A percentile compares a stretch with the other conserved stretches of the same genome.
These are phyloP conservation scores for Neoitamus cyanurus DNA, from an alignment of 2,888 invertebrate genomes.

Conservation along the genomic window DNA sequence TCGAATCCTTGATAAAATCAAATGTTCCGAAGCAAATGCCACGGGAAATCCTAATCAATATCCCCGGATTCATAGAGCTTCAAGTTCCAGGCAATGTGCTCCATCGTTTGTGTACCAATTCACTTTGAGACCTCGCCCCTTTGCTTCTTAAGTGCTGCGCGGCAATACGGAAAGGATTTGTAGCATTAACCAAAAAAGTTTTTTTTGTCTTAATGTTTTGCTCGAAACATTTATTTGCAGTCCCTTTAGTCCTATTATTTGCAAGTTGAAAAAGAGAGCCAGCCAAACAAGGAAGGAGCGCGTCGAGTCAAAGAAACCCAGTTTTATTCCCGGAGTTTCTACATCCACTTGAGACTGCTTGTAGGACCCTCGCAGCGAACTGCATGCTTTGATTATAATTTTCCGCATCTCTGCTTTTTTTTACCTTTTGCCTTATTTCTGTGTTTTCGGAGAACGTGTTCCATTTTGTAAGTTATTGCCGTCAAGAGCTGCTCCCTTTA, in stretches of 20 bases:
- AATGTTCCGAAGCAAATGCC: not conserved
- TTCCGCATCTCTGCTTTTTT: not conserved
- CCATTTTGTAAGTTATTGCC: not conserved
- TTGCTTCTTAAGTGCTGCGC: not conserved
- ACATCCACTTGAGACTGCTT: conserved; percentile 29
- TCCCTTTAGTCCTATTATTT: not conserved
- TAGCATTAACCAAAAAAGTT: not conserved
- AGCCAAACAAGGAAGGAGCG: not conserved
- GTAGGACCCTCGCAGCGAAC: not conserved
- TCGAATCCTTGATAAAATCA: not conserved
- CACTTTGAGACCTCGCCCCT: not conserved
- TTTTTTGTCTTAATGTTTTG: not conserved
- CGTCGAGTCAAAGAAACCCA: conserved; percentile 21
- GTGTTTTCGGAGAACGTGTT: not conserved
- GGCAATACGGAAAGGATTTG: conserved; percentile 17
- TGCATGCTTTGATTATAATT: conserved; percentile 9
- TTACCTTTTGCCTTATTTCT: not conserved
- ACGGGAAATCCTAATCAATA: not conserved
- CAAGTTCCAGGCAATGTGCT: not conserved
- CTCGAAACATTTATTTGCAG: not conserved
- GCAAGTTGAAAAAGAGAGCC: not conserved
- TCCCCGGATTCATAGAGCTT: not conserved
- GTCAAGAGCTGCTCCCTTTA: not conserved
- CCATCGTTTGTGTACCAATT: not conserved
- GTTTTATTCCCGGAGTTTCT: not conserved